Conservation (phyloP, 2,888 invertebrate species). For the Tipula lateralis region DNA sequence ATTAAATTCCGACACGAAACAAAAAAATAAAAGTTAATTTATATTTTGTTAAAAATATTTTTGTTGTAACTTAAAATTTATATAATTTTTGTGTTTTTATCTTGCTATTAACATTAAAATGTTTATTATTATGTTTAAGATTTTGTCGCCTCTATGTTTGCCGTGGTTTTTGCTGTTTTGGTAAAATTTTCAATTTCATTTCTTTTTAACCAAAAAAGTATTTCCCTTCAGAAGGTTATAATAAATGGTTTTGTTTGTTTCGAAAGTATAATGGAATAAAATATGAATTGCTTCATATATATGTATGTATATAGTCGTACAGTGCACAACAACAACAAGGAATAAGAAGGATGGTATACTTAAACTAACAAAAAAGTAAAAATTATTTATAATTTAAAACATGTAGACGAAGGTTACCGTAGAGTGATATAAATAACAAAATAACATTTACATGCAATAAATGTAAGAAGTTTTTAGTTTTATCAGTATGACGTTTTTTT, state of each 20-base stretch:
- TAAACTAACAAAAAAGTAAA: no score
- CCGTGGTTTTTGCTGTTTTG: not conserved
- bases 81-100: not conserved
- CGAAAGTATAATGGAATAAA: conserved; percentile 5
- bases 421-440: not conserved
- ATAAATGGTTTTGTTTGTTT: not conserved
- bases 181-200: not conserved
- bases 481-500: no score
- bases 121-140: not conserved
- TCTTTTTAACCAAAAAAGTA: not conserved
- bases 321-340: not conserved
- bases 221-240: not conserved
- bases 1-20: not conserved
- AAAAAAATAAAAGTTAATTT: not conserved
- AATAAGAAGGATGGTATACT: not conserved
- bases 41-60: not conserved
- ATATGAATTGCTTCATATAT: not conserved
- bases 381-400: no score
- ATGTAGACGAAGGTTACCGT: not conserved
- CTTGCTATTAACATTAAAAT: not conserved
- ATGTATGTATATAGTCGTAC: not conserved
- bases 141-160: not conserved
- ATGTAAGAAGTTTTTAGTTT: no score
- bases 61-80: not conserved
- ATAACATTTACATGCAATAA: no score